Conservation (phyloP, 1,140 invertebrate genomes). For the Agrypnia vestita region DNA sequence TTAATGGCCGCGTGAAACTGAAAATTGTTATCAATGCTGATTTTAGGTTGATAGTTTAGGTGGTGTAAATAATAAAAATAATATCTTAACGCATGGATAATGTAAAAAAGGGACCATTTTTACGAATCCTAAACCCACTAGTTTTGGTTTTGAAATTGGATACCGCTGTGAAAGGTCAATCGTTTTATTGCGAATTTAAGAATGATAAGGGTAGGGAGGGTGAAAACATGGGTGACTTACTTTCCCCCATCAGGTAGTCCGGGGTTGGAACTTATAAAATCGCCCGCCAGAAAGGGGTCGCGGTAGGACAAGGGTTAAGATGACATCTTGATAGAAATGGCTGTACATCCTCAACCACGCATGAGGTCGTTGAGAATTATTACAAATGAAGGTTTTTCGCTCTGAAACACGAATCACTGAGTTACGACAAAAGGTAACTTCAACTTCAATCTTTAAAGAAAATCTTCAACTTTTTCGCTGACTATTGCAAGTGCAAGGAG, state of each 20-base stretch:
- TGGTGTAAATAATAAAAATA: too few species aligned
- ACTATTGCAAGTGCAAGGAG: too few species aligned
- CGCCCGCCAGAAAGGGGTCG: conserved; percentile 24
- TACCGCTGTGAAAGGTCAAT: conserved; percentile 30
- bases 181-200: conserved; percentile 47
- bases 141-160: neutral
- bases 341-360: conserved; percentile 4
- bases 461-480: too few species aligned
- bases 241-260: neutral
- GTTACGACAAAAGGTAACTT: neutral
- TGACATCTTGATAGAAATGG: conserved; percentile 12
- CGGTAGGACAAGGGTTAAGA: conserved; percentile 28
- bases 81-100: too few species aligned
- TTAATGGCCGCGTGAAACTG: too few species aligned
- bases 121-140: too few species aligned
- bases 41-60: too few species aligned
- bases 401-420: neutral
- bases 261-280: conserved; percentile 26
- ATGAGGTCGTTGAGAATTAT: conserved; percentile 12
- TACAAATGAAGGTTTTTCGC: conserved; percentile 7
- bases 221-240: neutral
- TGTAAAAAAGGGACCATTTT: too few species aligned
- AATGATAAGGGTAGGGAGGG: conserved; percentile 32
- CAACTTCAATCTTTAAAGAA: too few species aligned
- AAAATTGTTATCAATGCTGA: too few species aligned